Conservation (phyloP, 2,113 vertebrate genomes). For the Gorilla gorilla region DNA sequence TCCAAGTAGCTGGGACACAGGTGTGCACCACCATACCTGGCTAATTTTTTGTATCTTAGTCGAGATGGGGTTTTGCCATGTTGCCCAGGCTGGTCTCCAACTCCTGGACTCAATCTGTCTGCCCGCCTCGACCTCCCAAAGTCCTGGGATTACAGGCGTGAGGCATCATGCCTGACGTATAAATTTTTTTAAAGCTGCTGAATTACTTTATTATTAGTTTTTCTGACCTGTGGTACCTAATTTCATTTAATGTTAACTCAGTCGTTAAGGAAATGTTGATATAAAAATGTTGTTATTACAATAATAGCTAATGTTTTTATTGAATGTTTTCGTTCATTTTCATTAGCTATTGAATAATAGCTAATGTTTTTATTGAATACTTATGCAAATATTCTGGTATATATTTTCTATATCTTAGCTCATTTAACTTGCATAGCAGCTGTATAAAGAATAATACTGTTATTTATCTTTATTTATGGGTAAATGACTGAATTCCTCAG, state of each 20-base stretch:
- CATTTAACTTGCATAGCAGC: neutral
- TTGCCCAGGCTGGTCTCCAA: too few relatives aligned
- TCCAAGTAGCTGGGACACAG: too few relatives aligned
- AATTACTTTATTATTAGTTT: neutral
- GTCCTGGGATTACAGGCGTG: too few relatives aligned
- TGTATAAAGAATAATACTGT: neutral
- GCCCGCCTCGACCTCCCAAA: too few relatives aligned
- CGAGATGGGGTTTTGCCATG: too few relatives aligned
- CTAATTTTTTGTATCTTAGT: too few relatives aligned
- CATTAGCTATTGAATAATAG: neutral
- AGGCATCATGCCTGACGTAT: too few relatives aligned
- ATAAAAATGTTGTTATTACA: neutral
- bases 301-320: neutral
- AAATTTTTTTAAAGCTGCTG: neutral
- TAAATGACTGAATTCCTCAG: neutral
- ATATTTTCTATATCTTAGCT: neutral
- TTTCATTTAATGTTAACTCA: neutral
- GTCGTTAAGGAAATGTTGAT: neutral
- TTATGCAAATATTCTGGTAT: neutral
- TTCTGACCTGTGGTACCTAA: neutral
- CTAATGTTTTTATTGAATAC: neutral
- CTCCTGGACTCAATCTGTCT: too few relatives aligned
- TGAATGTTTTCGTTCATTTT: neutral
- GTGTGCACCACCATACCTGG: too few relatives aligned
- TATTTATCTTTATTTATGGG: neutral